Evolutionary conservation across 2,888 invertebrate species (phyloP).

Genomic region (Cyrtodaria siliqua): DNA sequence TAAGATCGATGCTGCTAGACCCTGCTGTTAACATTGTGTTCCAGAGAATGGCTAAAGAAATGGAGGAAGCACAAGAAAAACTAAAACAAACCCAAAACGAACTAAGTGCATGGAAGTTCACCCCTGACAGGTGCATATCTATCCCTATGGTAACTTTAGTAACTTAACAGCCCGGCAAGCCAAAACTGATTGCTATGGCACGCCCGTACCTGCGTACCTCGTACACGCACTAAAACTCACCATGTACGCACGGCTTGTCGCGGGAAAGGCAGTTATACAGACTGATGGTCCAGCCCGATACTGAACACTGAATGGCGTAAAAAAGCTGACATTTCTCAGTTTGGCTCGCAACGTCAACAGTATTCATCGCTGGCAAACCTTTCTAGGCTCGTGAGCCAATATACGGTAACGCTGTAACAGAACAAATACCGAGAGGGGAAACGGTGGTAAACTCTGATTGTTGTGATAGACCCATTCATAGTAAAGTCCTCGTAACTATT

Average conservation of each 20-base stretch:
- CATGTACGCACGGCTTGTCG: background rate
- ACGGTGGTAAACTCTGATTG: constrained; percentile 49
- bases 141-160: constrained; percentile 72
- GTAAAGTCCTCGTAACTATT: too few species aligned
- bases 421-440: constrained; percentile 1
- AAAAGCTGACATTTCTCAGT: constrained; percentile 41
- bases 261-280: constrained; percentile 3
- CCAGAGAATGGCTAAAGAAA: constrained; percentile 95
- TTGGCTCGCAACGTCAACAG: constrained; percentile 44
- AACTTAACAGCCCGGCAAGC: constrained; percentile 45
- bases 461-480: constrained; percentile 41
- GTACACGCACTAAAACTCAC: background rate
- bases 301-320: constrained; percentile 42
- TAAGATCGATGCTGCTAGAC: constrained; percentile 95
- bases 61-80: constrained; percentile 95
- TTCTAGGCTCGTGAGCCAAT: constrained; percentile 32
- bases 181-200: background rate
- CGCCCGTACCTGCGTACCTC: too few species aligned
- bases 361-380: constrained; percentile 48
- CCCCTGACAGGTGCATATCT: constrained; percentile 93
- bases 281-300: constrained; percentile 32
- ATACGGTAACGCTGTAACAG: constrained; percentile 4
- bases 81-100: constrained; percentile 99
- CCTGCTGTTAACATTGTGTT: constrained; percentile 98
- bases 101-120: constrained; percentile 99